A percentile compares a stretch with the other conserved stretches of the same genome.
Conservation (phyloP, 2,888 invertebrate species). For the Sphecodes monilicornis region DNA sequence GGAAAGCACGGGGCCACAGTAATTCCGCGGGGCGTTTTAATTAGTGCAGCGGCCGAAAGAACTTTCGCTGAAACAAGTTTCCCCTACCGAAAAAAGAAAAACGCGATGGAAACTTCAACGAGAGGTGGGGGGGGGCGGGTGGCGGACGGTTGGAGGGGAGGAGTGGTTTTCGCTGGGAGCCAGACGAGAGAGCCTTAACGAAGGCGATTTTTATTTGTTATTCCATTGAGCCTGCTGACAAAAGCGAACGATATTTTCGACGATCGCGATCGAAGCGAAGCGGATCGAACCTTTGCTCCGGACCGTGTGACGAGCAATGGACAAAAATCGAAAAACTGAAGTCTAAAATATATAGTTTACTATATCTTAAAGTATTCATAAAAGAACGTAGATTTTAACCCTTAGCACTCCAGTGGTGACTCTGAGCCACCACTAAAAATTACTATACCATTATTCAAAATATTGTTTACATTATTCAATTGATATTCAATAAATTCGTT, state of each 20-base stretch:
- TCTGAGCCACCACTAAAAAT: too few relatives aligned
- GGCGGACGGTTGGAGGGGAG: too few relatives aligned
- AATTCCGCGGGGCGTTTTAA: background rate
- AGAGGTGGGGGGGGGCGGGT: too few relatives aligned
- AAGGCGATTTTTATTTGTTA: conserved; percentile 4
- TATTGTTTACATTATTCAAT: too few relatives aligned
- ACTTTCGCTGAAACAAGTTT: background rate
- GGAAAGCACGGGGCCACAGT: background rate
- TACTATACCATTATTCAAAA: too few relatives aligned
- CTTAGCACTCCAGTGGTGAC: too few relatives aligned
- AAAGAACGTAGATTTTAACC: too few relatives aligned
- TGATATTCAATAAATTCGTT: too few relatives aligned
- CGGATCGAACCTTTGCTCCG: background rate
- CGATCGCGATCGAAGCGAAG: background rate
- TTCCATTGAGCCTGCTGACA: background rate
- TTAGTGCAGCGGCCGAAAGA: background rate
- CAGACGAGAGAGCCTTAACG: background rate
- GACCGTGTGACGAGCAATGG: too few relatives aligned
- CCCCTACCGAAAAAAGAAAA: background rate
- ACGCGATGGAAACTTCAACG: background rate
- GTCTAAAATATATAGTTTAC: too few relatives aligned
- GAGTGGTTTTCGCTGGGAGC: background rate
- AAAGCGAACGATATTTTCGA: background rate
- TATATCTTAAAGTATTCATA: too few relatives aligned
- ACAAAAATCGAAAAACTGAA: too few relatives aligned